Conservation (phyloP, 2,113 vertebrate species). For the Orcinus orca region DNA sequence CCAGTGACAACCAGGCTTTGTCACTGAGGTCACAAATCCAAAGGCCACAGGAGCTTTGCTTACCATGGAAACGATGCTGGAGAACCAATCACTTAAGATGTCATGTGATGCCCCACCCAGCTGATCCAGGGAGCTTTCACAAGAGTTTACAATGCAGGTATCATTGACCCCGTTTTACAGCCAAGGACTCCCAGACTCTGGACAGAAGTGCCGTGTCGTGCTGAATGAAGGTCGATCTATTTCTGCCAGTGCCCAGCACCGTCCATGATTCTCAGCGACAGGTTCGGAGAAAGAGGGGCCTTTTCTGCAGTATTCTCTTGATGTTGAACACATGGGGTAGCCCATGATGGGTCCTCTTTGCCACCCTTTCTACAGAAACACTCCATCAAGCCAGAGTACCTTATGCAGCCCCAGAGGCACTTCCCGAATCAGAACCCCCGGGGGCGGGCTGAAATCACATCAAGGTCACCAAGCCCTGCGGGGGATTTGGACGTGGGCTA, state of each 20-base stretch:
- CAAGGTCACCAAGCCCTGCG: background rate
- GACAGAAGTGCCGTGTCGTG: accelerated
- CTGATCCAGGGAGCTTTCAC: background rate
- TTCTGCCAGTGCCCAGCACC: background rate
- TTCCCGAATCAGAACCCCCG: background rate
- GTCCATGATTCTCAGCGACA: background rate
- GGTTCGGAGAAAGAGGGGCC: background rate
- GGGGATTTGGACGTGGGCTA: background rate
- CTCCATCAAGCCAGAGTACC: background rate
- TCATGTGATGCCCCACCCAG: accelerated
- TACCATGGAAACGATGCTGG: accelerated
- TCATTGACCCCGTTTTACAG: accelerated
- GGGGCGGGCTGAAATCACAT: no score
- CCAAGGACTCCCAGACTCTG: background rate
- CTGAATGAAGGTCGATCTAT: background rate
- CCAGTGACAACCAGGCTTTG: background rate
- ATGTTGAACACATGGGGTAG: accelerated
- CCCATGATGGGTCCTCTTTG: accelerated
- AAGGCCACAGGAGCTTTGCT: background rate
- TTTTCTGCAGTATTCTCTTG: background rate
- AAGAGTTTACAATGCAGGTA: accelerated
- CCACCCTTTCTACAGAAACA: background rate
- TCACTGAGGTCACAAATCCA: background rate
- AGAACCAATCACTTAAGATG: accelerated
- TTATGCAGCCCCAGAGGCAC: accelerated